Percentiles rank a stretch among this genome's conserved stretches.
These are phyloP conservation scores for Edolisoma coerulescens DNA, from an alignment of 2,113 vertebrate genomes.

Conservation along the genomic window DNA sequence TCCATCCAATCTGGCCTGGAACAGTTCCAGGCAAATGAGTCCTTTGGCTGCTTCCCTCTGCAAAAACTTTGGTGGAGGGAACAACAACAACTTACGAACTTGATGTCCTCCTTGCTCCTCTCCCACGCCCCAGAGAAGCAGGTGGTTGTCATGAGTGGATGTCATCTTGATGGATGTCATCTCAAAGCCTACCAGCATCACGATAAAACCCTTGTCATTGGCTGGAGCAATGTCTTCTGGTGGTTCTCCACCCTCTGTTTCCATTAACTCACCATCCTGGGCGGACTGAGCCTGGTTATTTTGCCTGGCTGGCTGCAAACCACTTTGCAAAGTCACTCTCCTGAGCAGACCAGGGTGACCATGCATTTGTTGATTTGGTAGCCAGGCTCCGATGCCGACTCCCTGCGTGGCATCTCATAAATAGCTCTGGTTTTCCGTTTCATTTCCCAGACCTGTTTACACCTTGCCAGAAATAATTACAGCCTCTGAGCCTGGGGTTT, in stretches of 20 bases:
- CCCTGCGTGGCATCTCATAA: neutral
- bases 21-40: neutral
- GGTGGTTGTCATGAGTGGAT: neutral
- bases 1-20: neutral
- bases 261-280: neutral
- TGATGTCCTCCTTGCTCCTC: neutral
- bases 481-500: neutral
- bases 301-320: neutral
- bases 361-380: neutral
- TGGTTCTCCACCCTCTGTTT: neutral
- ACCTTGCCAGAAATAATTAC: constrained; percentile 38
- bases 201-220: neutral
- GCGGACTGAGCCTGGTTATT: neutral
- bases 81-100: rapidly evolving
- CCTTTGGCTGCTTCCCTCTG: neutral
- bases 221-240: neutral
- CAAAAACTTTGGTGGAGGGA: neutral
- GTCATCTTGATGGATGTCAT: rapidly evolving
- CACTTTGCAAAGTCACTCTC: neutral
- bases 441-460: constrained; percentile 1
- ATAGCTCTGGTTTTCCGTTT: neutral
- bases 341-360: neutral
- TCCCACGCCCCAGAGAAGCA: neutral
- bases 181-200: neutral
- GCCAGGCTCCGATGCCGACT: rapidly evolving